Percentiles rank a stretch among this genome's conserved stretches.
These are phyloP conservation scores for Labia minor DNA, from an alignment of 2,888 invertebrate species.

Conservation along the genomic window DNA sequence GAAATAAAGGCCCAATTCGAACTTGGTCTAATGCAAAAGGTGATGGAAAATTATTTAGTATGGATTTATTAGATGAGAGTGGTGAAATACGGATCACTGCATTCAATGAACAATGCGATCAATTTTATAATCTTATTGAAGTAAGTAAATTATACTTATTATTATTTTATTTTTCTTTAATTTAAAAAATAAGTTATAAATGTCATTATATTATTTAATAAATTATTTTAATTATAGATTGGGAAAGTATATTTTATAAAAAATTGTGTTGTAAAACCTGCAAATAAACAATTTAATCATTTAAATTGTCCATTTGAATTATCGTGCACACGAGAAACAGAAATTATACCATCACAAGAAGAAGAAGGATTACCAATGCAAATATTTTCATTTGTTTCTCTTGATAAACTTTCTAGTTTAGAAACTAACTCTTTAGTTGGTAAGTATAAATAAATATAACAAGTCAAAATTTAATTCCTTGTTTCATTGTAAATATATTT, in stretches of 20 bases:
- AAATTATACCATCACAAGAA: constrained; percentile 41
- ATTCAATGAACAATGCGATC: constrained; percentile 78
- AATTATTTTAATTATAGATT: constrained; percentile 39
- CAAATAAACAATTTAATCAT: constrained; percentile 77
- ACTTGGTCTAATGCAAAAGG: constrained; percentile 87
- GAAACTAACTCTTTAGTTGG: constrained; percentile 60
- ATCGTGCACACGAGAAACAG: constrained; percentile 68
- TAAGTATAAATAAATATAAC: too few species aligned
- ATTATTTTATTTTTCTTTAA: too few species aligned
- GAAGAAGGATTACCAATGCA: constrained; percentile 61
- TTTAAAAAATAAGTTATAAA: too few species aligned
- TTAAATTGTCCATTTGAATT: constrained; percentile 94
- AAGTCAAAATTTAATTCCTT: too few species aligned
- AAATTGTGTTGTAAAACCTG: constrained; percentile 74
- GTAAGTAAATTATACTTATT: constrained; percentile 40
- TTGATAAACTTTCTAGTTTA: constrained; percentile 58
- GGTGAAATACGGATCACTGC: constrained; percentile 89
- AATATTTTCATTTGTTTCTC: constrained; percentile 64
- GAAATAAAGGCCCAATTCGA: constrained; percentile 65
- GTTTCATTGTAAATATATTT: background rate
- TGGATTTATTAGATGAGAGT: constrained; percentile 86
- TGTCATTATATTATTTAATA: too few species aligned
- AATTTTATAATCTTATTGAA: constrained; percentile 79
- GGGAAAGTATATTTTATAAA: constrained; percentile 81
- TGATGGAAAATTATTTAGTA: constrained; percentile 85